Evolutionary conservation across 2,888 invertebrate genomes (phyloP), one percentile per base, ranked within the genome.

Genomic region (Tenthredo amoena): DNA sequence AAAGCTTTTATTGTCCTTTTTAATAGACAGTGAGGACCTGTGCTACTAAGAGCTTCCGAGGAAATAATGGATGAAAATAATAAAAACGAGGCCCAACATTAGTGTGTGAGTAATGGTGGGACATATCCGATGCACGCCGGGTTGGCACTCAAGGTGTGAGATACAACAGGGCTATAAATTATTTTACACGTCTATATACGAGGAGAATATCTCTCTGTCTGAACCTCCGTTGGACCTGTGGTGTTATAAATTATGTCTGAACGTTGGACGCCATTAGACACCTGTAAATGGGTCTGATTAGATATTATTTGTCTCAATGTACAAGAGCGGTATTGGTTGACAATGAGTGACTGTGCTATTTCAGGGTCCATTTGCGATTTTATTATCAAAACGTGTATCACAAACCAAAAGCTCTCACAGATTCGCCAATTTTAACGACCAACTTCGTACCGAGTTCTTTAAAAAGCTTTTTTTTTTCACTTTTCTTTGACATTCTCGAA

Each of bases 251-350:
- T 85, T 81, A 85, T 65, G 85, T 68, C 68, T 47, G n/a, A 43
- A 74, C 74, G 37, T 71, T 47, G 72, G 72, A 37, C 58, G 85
- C 85, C 85, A 85, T 85, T 85, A 85, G 85, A 58, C 85, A 85
- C 85, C 85, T 85, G 85, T 85, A 81, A 85, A 85, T 85, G 85
- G 85, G 10, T 68, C 68, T 79, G 85, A 85, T 85, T 85, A 85
- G 85, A 85, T 85, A 85, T 85, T 79, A 79, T 85, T 81, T 62
- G 58, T 79, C 68, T 26, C 84, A 62, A 58, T 58, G 62, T 50
- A 55, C n/a, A 37, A 21, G 10, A 34, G 81, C 21, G 47, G 76
- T 21, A 34, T 15, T 74, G 47, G 81, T 40, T 40, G 58, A 81
- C 81, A 62, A 15, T 81, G 58, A 62, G 21, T 18, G 37, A 62